Base-by-base conservation (phyloP, 1,140 invertebrate genomes). In the Ladona fulva region DNA sequence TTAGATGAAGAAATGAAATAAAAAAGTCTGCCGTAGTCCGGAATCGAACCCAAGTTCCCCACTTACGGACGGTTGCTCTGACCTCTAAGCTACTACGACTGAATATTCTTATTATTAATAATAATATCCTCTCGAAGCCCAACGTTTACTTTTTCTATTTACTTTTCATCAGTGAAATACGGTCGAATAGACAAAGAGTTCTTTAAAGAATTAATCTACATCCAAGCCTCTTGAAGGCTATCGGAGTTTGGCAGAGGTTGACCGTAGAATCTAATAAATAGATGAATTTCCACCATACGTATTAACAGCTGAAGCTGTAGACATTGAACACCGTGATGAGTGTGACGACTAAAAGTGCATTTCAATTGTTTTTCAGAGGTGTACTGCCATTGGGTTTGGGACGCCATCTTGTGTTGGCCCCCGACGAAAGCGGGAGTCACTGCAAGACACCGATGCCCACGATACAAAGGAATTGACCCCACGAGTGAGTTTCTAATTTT, bases 401-500 rank as follows among this genome's bases (percentile, higher is more conserved):
- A 94, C 83, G 87, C 86, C 11, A 87, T 91, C 76, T 86, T 92
- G 3, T 95, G 93, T 82, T 95, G 93, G 94, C 92, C 92, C 10
- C 89, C 92, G 0, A 92, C 92, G 10, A 87, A 86, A 79, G 89
- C 90, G 5, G 90, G 89, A 1, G 86, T 87, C 0, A 86, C 87
- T 0, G 87, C 88, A 12, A 88, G 84, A 52, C 88, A 91, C 81
- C 87, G 87, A 80, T 95, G 94, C 84, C 94, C 93, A 0, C 84
- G 87, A 11, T 87, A 87, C 59, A 91, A 90, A 78, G 92, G 92
- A 74, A 86, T 92, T 75, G 90, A 94, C 81, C 87, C 89, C 16
- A 89, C 88, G 78, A 93, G 93, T 94, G 87, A 92, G 91, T 89
- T 37, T n/a, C n/a, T n/a, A n/a, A n/a, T n/a, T n/a, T n/a, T n/a